phyloP scores from a whole-genome alignment of 2,797 vertebrate species.

The Silurus aristotelis region DNA sequence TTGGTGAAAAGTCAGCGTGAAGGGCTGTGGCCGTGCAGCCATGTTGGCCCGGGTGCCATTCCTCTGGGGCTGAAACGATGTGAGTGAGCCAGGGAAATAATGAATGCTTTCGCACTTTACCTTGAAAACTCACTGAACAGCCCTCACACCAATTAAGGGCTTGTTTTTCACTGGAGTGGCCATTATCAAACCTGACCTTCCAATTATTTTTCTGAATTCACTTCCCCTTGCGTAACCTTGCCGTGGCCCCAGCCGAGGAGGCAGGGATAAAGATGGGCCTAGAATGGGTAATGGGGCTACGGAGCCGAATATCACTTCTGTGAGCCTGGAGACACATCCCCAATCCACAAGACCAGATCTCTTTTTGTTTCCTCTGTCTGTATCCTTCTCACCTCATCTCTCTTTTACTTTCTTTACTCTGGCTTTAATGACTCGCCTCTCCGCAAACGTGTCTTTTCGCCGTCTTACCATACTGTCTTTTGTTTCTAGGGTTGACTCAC shows the following conservation, averaged over 20 bases:
- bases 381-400: slow-evolving; percentile 41
- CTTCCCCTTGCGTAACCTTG: slow-evolving; percentile 70
- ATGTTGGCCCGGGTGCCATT: slow-evolving; percentile 59
- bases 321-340: slow-evolving; percentile 49
- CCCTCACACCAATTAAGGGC: slow-evolving; percentile 78
- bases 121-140: slow-evolving; percentile 74
- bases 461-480: slow-evolving; percentile 16
- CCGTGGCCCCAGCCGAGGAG: slow-evolving; percentile 56
- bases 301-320: slow-evolving; percentile 50
- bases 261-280: slow-evolving; percentile 59
- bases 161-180: slow-evolving; percentile 72
- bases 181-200: slow-evolving; percentile 83
- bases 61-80: slow-evolving; percentile 55
- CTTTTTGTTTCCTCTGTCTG: slow-evolving; percentile 20
- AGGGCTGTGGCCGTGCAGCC: slow-evolving; percentile 52
- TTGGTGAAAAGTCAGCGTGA: slow-evolving; percentile 49
- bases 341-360: slow-evolving; percentile 26
- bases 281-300: slow-evolving; percentile 67
- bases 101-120: slow-evolving; percentile 80
- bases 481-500: slow-evolving; percentile 45
- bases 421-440: slow-evolving; percentile 45
- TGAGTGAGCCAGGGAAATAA: slow-evolving; percentile 69
- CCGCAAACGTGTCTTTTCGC: slow-evolving; percentile 33
- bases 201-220: slow-evolving; percentile 81
- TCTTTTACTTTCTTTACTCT: slow-evolving; percentile 35